A percentile compares a stretch with the other conserved stretches of the same genome.
phyloP scores from a whole-genome alignment of 2,113 vertebrate genomes.

The Rhipidura dahli region DNA sequence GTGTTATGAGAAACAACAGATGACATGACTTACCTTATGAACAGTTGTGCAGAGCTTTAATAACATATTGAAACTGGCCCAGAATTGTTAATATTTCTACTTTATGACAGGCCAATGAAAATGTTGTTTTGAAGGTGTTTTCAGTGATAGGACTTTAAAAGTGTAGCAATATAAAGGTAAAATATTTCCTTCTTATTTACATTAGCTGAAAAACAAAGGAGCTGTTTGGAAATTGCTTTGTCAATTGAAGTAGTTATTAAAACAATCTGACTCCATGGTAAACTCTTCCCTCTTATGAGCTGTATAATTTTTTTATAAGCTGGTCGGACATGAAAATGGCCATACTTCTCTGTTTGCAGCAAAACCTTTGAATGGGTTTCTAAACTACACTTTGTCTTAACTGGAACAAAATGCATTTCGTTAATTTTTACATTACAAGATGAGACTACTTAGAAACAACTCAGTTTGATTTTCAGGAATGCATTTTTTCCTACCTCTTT shows the following conservation, averaged over 20 bases:
- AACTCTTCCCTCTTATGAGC: neutral
- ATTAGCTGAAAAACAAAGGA: slow-evolving; percentile 10
- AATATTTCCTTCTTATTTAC: neutral
- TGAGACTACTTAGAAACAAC: neutral
- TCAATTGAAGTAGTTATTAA: neutral
- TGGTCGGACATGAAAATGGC: neutral
- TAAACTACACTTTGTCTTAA: neutral
- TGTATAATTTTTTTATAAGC: neutral
- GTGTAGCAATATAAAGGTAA: neutral
- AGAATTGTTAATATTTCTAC: slow-evolving; percentile 25
- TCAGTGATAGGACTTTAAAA: neutral
- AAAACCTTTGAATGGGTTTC: neutral
- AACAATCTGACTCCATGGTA: neutral
- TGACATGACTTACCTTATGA: neutral
- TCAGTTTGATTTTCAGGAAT: neutral
- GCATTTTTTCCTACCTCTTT: neutral
- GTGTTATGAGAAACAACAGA: slow-evolving; percentile 35
- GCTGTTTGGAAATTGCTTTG: neutral
- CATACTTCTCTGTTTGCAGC: neutral
- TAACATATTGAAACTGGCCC: neutral
- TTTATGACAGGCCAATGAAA: neutral
- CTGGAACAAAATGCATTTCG: neutral
- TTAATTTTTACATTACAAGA: neutral
- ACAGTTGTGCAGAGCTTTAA: slow-evolving; percentile 13
- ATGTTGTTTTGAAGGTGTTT: neutral